Evolutionary conservation across 30 jellyfish, hydroid and myxozoan species (phyloP), one percentile per base, ranked within the genome.

Genomic region (Pseudorhiza aurosa): DNA sequence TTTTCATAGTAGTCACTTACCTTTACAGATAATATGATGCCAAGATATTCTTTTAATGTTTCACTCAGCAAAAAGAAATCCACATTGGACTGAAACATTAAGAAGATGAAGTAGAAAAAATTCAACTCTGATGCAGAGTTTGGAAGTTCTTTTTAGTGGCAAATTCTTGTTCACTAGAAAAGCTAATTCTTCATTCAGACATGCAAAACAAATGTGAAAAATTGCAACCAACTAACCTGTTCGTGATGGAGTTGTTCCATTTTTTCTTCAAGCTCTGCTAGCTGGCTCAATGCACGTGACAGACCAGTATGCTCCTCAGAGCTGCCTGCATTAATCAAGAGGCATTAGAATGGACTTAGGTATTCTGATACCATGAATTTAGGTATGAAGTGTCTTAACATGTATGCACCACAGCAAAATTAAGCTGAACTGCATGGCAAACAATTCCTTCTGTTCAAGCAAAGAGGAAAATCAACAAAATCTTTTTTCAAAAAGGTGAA

Each of bases 191-290:
- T 3, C 4, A 56, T 1, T 11, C 25, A 8, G 44, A 22, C n/a
- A 65, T 31, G 15, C 33, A 65, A 65, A 15, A 0, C 29, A 10
- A 1, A 18, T 8, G 39, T 33, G 22, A 36, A 6, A 0, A 33
- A 15, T 5, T 17, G 31, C 12, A 8, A 17, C 28, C 21, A 35
- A 68, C n/a, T 15, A 24, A 88, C 97, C 95, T 92, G 98, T 21
- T 92, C 98, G 26, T 69, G 79, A 57, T 92, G 98, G 14, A 92
- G 87, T 36, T 92, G 98, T 49, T 92, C 98, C 77, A 92, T 85
- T 68, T 78, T 85, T 58, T 92, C 98, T 68, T 92, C 98, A 25
- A 92, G 49, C 58, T 92, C 98, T n/a, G 98, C 98, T 18, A 92
- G 69, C 45, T 85, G 96, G n/a, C 88, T 77, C 24, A 92, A 57